Conservation (phyloP, 1,140 invertebrate species). For the Heliothis subflexa region DNA sequence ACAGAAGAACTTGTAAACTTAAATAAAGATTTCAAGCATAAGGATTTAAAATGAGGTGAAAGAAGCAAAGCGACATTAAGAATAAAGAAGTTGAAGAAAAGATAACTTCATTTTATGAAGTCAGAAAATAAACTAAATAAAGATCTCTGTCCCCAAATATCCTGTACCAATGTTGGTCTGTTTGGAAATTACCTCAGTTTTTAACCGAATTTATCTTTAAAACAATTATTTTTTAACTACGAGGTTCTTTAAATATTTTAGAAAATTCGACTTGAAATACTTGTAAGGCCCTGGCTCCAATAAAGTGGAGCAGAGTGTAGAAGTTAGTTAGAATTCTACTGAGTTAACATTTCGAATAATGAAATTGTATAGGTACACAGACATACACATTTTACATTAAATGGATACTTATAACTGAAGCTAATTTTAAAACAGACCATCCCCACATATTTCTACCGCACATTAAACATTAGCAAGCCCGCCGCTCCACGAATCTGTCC, state of each 20-base stretch:
- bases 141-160: conserved; percentile 11
- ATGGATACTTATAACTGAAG: not conserved
- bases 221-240: too few species aligned
- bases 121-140: not conserved
- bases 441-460: conserved; percentile 7
- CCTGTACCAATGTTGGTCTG: not conserved
- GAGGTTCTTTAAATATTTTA: too few species aligned
- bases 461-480: conserved; percentile 27
- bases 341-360: too few species aligned
- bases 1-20: not conserved
- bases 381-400: too few species aligned
- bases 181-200: not conserved
- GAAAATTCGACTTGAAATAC: too few species aligned
- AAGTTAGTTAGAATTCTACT: too few species aligned
- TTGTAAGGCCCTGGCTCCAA: too few species aligned
- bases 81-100: not conserved
- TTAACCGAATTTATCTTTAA: too few species aligned
- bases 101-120: not conserved
- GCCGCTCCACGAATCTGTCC: conserved; percentile 11
- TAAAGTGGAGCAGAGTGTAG: too few species aligned
- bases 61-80: not conserved
- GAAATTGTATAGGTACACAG: too few species aligned
- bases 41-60: not conserved
- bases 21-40: not conserved
- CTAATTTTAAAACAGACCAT: conserved; percentile 1